Base-by-base conservation (phyloP, 1,140 invertebrate species). In the Drosophila neocordata region DNA sequence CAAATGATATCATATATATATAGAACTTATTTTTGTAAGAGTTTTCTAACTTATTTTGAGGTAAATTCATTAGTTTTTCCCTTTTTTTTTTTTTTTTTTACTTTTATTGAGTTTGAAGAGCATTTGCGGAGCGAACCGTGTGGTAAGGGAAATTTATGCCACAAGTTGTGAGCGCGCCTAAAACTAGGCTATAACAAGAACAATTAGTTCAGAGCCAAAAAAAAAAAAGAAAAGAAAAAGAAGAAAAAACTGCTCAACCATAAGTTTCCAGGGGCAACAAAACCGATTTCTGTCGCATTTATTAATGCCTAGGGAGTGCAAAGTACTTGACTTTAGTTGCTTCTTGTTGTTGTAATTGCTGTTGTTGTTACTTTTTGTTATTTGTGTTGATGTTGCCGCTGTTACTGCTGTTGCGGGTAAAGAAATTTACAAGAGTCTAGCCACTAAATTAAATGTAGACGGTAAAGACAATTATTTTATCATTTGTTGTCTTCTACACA, bases 101-200 rank as follows among this genome's bases (percentile, higher is more conserved):
- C 9, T 38, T 38, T 9, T 7, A 44, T 7, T 11, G 0, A 11
- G 37, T 48, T 20, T 48, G 15, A 48, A 48, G 41, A 20, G 41
- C 41, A 48, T 48, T 8, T 20, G 3, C 4, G 18, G 7, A 20
- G 15, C n/a, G 15, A 48, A 48, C 41, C 11, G 41, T 48, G 44
- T 27, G 22, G 22, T 52, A 48, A 20, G 15, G 2, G 8, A 38
- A 38, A n/a, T 48, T 48, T 20, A 12, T 18, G 70, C 64, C 52
- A 75, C 70, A 75, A 74, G 74, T 83, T 80, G 69, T 65, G 48
- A 63, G 58, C 59, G 31, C 55, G 79, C 58, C 69, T 48, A 59
- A 70, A 80, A 80, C 81, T 80, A 60, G 81, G 77, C 81, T 85
- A 77, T 34, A 73, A 69, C 52, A 67, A 70, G 72, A 67, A 75